Base-by-base conservation (phyloP, 2,888 invertebrate genomes). In the Leistus spinibarbis region DNA sequence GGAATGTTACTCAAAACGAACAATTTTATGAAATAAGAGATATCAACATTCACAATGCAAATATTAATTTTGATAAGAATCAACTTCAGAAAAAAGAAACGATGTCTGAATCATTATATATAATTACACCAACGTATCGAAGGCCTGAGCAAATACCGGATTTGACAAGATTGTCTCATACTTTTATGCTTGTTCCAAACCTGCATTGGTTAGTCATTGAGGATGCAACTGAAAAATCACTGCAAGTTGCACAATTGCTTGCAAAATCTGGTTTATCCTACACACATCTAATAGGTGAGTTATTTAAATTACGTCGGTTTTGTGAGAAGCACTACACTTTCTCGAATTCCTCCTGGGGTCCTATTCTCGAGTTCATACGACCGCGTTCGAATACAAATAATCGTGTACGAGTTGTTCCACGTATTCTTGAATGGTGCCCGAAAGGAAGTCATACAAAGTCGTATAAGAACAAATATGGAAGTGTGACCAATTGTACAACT, bases 171-270 rank as follows among this genome's bases (percentile, higher is more conserved):
- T 85, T 98, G 74, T 93, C 95, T 5, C 95, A 98, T 82, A 93
- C 96, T 1, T 89, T 98, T 78, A 91, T 93, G 88, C 89, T 94
- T 79, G 91, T 97, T 76, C 93, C 94, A 77, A 95, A 95, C 84
- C 88, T 98, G 76, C 94, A 96, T 83, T 98, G 98, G 98, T 92
- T 98, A 79, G 87, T 98, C 60, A 90, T 98, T 27, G 98, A 98
- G 86, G 98, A 98, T 85, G 89, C 95, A 0, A 86, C 87, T n/a
- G 84, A 84, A 5, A 94, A 90, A 82, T 92, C 93, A 0, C 83
- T 86, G 19, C 87, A 96, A 73, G 95, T 98, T 1, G 88, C 88
- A 5, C 91, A 92, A 77, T 87, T 97, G 19, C 86, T 98, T 16
- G 86, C 88, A 75, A 89, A 90, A 63, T 91, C 92, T 54, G 90